Base-by-base conservation (phyloP, 2,113 vertebrate species). In the Oreochromis niloticus region DNA sequence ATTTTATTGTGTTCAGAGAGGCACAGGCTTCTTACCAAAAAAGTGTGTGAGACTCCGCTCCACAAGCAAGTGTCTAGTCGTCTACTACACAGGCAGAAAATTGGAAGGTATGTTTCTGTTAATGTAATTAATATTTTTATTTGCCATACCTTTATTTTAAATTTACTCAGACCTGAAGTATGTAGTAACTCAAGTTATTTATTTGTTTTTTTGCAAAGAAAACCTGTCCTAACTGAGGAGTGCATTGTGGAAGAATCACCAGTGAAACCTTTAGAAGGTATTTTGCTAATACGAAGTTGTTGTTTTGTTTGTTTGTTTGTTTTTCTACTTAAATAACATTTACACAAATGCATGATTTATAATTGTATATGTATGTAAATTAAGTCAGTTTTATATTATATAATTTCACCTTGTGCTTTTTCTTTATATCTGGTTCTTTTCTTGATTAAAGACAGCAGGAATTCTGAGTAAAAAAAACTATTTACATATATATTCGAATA, bases 221-320 rank as follows among this genome's bases (percentile, higher is more conserved):
- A 92, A 39, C 97, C 97, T 48, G 96, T 96, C 63, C 94, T 97
- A 61, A 94, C 87, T 85, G 97, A 97, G 32, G 84, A 96, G 17
- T 93, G 85, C 57, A 88, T 99, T 57, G 97, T 99, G 48, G 98
- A 99, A 91, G 99, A 99, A 89, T 99, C 99, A 54, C 99, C 99
- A 82, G 94, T 97, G 27, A 99, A 98, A 95, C 94, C 92, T 71
- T 87, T 95, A 71, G 92, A 89, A 80, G 97, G 99, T 99, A 93
- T 93, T 92, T 93, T 7, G 68, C 10, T 73, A 19, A 52, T 27
- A 57, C 30, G 8, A 55, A 63, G 59, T 63, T 63, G 32, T 36
- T 63, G 32, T 63, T 34, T 9, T 34, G 32, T 43, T 43, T 41
- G 32, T 43, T 43, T 41, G 27, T 83, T 36, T 19, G 14, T 32